phyloP scores from a whole-genome alignment of 2,888 invertebrate genomes.

The Trisateles emortualis region DNA sequence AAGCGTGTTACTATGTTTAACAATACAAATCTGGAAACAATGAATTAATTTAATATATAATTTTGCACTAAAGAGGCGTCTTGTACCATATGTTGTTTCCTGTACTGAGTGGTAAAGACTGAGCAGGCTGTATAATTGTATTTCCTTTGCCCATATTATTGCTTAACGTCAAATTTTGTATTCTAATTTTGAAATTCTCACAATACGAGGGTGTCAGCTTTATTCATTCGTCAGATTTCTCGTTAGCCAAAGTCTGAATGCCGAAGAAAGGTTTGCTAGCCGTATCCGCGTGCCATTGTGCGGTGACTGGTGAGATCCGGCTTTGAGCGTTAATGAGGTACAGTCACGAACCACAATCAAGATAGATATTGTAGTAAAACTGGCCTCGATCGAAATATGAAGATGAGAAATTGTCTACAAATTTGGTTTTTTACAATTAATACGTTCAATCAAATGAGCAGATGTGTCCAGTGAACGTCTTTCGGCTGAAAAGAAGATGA shows the following conservation, averaged over 20 bases:
- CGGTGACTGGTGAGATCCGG: conserved; percentile 69
- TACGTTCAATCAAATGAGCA: background rate
- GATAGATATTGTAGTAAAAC: conserved; percentile 47
- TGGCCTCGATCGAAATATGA: conserved; percentile 42
- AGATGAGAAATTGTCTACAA: conserved; percentile 3
- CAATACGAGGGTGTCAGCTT: conserved; percentile 41
- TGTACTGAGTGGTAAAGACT: no score
- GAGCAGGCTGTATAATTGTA: background rate
- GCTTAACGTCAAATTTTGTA: conserved; percentile 11
- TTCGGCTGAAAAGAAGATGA: no score
- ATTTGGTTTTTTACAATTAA: background rate
- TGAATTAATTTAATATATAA: no score
- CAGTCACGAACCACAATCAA: conserved; percentile 63
- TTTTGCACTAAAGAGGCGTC: no score
- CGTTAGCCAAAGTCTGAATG: conserved; percentile 64
- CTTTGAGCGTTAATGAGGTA: conserved; percentile 73
- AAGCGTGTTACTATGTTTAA: no score
- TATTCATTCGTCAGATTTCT: conserved; percentile 58
- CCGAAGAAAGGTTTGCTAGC: conserved; percentile 63
- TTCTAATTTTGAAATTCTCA: conserved; percentile 41
- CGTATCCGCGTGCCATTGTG: conserved; percentile 72
- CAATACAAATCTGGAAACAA: no score
- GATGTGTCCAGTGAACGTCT: background rate
- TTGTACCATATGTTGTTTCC: no score
- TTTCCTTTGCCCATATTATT: background rate